Base-by-base conservation (phyloP, 2,113 vertebrate genomes). In the Chrysochloris asiatica region DNA sequence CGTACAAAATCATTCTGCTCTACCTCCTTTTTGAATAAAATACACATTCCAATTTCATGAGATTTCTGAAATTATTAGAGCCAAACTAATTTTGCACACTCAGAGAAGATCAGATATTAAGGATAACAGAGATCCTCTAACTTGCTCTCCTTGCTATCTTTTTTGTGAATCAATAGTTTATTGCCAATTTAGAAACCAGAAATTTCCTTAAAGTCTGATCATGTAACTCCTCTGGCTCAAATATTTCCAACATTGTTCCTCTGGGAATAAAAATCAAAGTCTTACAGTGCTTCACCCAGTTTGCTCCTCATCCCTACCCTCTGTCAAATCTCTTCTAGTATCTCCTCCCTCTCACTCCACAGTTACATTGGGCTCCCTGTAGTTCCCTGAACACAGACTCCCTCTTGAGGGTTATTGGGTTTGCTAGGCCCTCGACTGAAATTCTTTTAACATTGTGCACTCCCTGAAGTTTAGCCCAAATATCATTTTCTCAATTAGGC, bases 21-120 rank as follows among this genome's bases (percentile, higher is more conserved):
- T 24, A 6, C 4, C 14, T 30, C 26, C 22, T 78, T 89, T 94
- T 38, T 33, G 63, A 92, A 52, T 82, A 88, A 93, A 90, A 85
- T 50, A 33, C 4, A 47, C 56, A 71, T 65, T 41, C 11, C 67
- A 67, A 83, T 48, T 52, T 30, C 41, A 43, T 33, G 48, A 36
- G 17, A 59, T 72, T 84, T 67, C 48, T 11, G 38, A 72, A 72
- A 71, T 24, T 63, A 75, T 76, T 80, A 91, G 56, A 94, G 52
- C 3, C 56, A 69, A 16, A 77, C 38, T 63, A 67, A 76, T 78
- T 43, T 10, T 77, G 41, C 56, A 22, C 85, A 28, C 28, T 83
- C 86, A 17, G 24, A 71, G 10, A 33, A 50, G 24, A 52, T 26
- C n/a, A 45, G 1, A n/a, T 81, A 12, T 38, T 75, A 59, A 8